A percentile compares a stretch with the other conserved stretches of the same genome.
These are phyloP conservation scores for Bambusicola thoracicus DNA, from an alignment of 2,113 vertebrate genomes.

Conservation along the genomic window DNA sequence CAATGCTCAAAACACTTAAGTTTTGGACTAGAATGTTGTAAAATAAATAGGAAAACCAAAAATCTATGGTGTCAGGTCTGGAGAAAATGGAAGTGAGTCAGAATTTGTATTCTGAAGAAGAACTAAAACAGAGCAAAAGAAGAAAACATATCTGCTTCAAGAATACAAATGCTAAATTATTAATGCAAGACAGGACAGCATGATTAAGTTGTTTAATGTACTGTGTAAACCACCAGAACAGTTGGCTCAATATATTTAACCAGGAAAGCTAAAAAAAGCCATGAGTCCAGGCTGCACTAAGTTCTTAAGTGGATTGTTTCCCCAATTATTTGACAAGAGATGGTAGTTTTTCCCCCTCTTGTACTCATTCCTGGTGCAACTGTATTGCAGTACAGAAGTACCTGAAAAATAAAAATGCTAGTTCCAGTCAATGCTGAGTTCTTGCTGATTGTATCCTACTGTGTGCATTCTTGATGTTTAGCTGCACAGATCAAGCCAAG, in stretches of 20 bases:
- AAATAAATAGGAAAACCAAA: neutral
- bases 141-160: slow-evolving; percentile 34
- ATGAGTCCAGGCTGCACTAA: neutral
- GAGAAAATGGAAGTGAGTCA: slow-evolving; percentile 65
- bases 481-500: neutral
- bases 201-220: slow-evolving; percentile 63
- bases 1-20: neutral
- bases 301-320: neutral
- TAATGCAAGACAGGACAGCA: slow-evolving; percentile 46
- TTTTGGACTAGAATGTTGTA: neutral
- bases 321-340: neutral
- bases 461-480: neutral
- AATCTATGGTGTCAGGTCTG: neutral
- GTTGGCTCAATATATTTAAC: slow-evolving; percentile 37
- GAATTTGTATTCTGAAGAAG: slow-evolving; percentile 58
- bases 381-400: neutral
- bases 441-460: neutral
- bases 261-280: neutral
- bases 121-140: slow-evolving; percentile 31
- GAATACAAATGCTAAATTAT: slow-evolving; percentile 63
- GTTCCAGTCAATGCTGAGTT: neutral
- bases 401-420: neutral
- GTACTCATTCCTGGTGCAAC: neutral
- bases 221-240: slow-evolving; percentile 51
- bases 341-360: neutral